Evolutionary conservation across 2,888 invertebrate species (phyloP), one percentile per base, ranked within the genome.

Genomic region (Ferdinandea cuprea): DNA sequence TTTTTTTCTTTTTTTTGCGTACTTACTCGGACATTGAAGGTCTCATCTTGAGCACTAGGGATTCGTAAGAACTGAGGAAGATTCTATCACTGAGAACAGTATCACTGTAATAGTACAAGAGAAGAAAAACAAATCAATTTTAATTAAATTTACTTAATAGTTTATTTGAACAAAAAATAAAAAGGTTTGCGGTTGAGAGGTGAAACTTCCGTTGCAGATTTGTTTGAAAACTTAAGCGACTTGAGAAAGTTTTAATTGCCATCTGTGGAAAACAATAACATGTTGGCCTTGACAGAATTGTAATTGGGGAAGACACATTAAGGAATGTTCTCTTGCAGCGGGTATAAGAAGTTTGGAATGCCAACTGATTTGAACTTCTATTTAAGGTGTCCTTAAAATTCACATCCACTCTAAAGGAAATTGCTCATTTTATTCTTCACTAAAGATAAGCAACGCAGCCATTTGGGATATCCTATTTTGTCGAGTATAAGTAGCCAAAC

Each of bases 11-110:
- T 37, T 25, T 35, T 19, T n/a, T 52, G 35, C 30, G 19, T 6
- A 79, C 80, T 85, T 72, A 85, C 85, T 72, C 84, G 17, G 78
- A 74, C 48, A 85, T 32, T 5, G 78, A 17, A 5, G 50, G 74
- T 30, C 84, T 86, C 85, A 85, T 32, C 61, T 42, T 59, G 30
- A 88, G 74, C 8, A 88, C 85, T 42, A 88, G 50, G 9, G 86
- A 86, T 25, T 85, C 85, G 9, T 69, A 25, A 3, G 88, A 85
- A 7, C 85, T 61, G 68, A 88, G 58, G 19, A 42, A 30, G 0
- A 84, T 32, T 8, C 40, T 66, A 8, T 72, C 44, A n/a, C 54
- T 52, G 25, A 9, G 5, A 32, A 83, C 66, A 30, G 46, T 63
- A 13, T 78, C 50, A 8, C 79, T 84, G 37, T 1, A 69, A 69